Base-by-base conservation (phyloP, 2,888 invertebrate genomes). In the Leistus spinibarbis region DNA sequence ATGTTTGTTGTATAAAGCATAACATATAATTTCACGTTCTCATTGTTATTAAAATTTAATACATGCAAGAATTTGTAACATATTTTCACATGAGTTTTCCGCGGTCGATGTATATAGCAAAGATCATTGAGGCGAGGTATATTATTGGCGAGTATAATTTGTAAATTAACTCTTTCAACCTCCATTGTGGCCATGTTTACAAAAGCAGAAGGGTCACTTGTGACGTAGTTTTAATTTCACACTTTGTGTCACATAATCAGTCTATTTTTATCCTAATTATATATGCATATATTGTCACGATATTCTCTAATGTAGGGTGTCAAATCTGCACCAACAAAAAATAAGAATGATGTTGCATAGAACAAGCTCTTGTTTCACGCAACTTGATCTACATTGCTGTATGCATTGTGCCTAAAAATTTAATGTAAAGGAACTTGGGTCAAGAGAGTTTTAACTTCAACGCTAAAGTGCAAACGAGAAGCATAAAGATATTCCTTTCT, bases 171-270 rank as follows among this genome's bases (percentile, higher is more conserved):
- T 64, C 64, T 64, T 20, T 64, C 27, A 64, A 64, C 64, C 24
- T 64, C 64, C 23, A 23, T 16, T 23, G 17, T 20, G 27, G 64
- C n/a, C 24, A 20, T 64, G 64, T 64, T 64, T 64, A 64, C 64
- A 27, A 64, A 22, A 64, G 64, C 64, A 64, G 64, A 64, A 64
- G 64, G 64, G 64, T 64, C 23, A 64, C 7, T 20, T 64, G 13
- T 64, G 27, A 19, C 22, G 20, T 60, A 20, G 60, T 20, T 60
- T 60, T 7, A 19, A 60, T 22, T 60, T 60, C 22, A 60, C 10
- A 17, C 60, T 60, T 60, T 60, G 60, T 22, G 17, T 19, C 17
- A 63, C 22, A 40, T 10, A 5, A 40, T 10, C 40, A 40, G 40
- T 40, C 40, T 40, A 40, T 40, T 40, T 40, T 40, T 40, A 40